Evolutionary conservation across 2,797 vertebrate species (phyloP), one percentile per base, ranked within the genome.

Genomic region (Melanotaenia boesemani): DNA sequence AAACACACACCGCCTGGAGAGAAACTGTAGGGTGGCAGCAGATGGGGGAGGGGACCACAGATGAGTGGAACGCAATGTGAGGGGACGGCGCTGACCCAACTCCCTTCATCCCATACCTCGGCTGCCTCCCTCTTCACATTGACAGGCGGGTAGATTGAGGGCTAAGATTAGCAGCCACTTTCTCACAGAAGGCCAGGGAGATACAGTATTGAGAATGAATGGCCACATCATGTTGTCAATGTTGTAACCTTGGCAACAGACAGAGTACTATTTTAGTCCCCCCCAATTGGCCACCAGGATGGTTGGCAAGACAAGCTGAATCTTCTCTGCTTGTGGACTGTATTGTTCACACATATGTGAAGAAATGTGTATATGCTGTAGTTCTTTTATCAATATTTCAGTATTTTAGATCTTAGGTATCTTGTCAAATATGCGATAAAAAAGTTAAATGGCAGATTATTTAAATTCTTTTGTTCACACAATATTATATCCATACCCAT

Each of bases 231-330:
- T 95, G 94, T 95, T 95, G 95, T 95, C 94, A 95, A 95, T 94
- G 93, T 91, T 91, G 95, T 96, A 95, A 96, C 95, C 95, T 95
- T 96, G 95, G 95, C 93, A 95, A 96, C 95, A 95, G 94, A 95
- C 92, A 85, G 90, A 93, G 92, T 89, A 92, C 93, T 95, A 95
- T 95, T 95, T 95, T 93, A 83, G 94, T 95, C 85, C 18, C 85
- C 48, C 85, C 82, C 78, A 83, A 81, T 81, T 80, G 90, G 90
- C 93, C 93, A 93, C 91, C 77, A 30, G 81, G 85, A 87, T 58
- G 76, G 88, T 66, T 85, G 87, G 86, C 72, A 64, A 76, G 78
- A 88, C 32, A 50, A 61, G 66, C 77, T 62, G 75, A 85, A 73
- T 80, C 83, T 70, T 84, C 77, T 52, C 72, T 65, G 74, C 80